These are phyloP conservation scores for Dolichallabes microphthalmus DNA, from an alignment of 2,113 vertebrate species.

Conservation along the genomic window DNA sequence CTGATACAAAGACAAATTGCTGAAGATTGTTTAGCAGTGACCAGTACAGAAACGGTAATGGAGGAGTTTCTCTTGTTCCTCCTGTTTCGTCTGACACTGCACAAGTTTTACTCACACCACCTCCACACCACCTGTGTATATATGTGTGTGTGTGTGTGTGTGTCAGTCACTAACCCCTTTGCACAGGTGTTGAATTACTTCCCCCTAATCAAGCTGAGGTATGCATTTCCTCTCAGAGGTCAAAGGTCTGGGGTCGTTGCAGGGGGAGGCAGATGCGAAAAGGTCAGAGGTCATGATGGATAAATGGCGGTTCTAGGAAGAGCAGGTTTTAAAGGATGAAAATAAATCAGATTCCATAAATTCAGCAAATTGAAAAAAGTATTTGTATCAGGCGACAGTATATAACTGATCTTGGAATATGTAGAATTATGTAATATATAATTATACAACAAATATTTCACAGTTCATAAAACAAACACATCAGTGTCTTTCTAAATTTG, in stretches of 20 bases:
- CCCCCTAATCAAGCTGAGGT: slow-evolving; percentile 39
- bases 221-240: slow-evolving; percentile 23
- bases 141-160: slow-evolving; percentile 15
- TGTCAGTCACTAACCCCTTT: not conserved
- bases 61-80: not conserved
- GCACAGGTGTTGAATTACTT: slow-evolving; percentile 33
- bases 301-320: not conserved
- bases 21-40: not conserved
- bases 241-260: slow-evolving; percentile 9
- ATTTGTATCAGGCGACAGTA: too few species aligned
- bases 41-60: not conserved
- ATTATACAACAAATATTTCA: too few species aligned
- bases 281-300: slow-evolving; percentile 13
- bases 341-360: not conserved
- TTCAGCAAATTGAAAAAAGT: not conserved
- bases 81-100: not conserved
- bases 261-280: slow-evolving; percentile 14
- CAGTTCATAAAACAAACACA: too few species aligned
- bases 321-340: not conserved
- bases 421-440: too few species aligned
- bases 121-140: slow-evolving; percentile 9
- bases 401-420: too few species aligned
- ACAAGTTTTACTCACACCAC: not conserved
- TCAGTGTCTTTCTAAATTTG: too few species aligned
- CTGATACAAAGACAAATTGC: not conserved